Evolutionary conservation across 2,888 invertebrate species (phyloP), one percentile per base, ranked within the genome.

Genomic region (Plagiodera versicolora): DNA sequence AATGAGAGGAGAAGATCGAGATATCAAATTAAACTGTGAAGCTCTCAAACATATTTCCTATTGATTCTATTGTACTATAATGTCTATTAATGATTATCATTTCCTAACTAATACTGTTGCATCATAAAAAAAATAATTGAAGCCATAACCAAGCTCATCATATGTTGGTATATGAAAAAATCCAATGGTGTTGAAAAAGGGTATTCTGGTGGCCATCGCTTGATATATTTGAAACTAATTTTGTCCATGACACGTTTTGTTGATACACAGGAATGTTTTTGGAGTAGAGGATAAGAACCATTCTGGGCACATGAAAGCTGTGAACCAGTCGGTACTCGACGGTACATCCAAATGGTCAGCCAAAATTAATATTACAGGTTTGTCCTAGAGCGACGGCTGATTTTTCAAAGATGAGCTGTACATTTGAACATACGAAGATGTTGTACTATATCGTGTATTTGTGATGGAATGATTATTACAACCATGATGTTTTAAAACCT

Each of bases 311-410:
- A 95, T 98, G 95, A 95, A 94, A 84, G 91, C 95, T 71, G 96
- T 98, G 79, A 97, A 98, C 87, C 96, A 98, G 85, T 94, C 95
- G 79, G 98, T 98, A 77, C 88, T 98, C 83, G 98, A 98, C 84
- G 98, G 98, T 79, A 98, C 98, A 73, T 97, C 97, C 81, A 98
- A 98, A 86, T 98, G 98, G 98, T 98, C 98, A 79, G 98, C 98
- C 79, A 98, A 98, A 89, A 98, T 98, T 84, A 97, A 96, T 81
- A 97, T 98, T 83, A 98, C 98, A 92, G 97, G 98, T 98, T 92
- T 89, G 94, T 86, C 53, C 44, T 9, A 53, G 24, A 20, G 3
- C 2, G 39, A 11, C 39, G 39, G 14, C 39, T n/a, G 39, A 24
- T 24, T 3, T 24, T 53, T 44, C 9, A 14, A 35, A 39, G 32